A percentile compares a stretch with the other conserved stretches of the same genome.
Conservation (phyloP, 2,888 invertebrate genomes). For the Cryptus armator region DNA sequence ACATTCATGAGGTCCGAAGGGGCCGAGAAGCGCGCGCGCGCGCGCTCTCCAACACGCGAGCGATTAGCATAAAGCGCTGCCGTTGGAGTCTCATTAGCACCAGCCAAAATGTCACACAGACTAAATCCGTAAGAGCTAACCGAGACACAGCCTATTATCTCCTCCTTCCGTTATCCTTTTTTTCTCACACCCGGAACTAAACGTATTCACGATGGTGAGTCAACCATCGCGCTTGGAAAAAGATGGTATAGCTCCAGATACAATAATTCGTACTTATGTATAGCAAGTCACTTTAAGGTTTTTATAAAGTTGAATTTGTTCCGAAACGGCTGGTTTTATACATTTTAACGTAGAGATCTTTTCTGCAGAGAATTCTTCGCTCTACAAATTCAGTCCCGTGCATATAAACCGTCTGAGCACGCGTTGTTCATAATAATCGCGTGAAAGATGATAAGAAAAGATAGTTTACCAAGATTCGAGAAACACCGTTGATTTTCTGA, state of each 20-base stretch:
- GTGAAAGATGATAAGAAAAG: not conserved
- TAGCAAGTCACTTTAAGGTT: not conserved
- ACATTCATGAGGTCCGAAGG: slow-evolving; percentile 79
- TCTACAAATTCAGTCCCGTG: not conserved
- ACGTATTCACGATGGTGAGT: not conserved
- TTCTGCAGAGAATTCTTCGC: not conserved
- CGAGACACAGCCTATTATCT: slow-evolving; percentile 7
- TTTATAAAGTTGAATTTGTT: not conserved
- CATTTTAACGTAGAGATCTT: not conserved
- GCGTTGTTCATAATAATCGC: not conserved
- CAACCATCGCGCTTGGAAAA: not conserved
- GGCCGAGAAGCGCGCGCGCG: slow-evolving; percentile 67
- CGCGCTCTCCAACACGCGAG: slow-evolving; percentile 77
- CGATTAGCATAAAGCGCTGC: slow-evolving; percentile 80
- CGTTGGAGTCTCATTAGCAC: slow-evolving; percentile 78
- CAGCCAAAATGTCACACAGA: slow-evolving; percentile 76
- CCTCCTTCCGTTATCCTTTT: slow-evolving; percentile 7
- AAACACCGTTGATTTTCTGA: not conserved
- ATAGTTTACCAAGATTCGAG: not conserved
- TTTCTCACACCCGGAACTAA: slow-evolving; percentile 10
- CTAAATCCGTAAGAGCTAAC: slow-evolving; percentile 18
- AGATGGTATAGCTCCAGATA: not conserved
- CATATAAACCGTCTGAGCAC: not conserved
- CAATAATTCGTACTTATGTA: not conserved
- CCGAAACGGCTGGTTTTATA: not conserved